Evolutionary conservation across 2,797 vertebrate species (phyloP).

Genomic region (Helostoma temminkii): DNA sequence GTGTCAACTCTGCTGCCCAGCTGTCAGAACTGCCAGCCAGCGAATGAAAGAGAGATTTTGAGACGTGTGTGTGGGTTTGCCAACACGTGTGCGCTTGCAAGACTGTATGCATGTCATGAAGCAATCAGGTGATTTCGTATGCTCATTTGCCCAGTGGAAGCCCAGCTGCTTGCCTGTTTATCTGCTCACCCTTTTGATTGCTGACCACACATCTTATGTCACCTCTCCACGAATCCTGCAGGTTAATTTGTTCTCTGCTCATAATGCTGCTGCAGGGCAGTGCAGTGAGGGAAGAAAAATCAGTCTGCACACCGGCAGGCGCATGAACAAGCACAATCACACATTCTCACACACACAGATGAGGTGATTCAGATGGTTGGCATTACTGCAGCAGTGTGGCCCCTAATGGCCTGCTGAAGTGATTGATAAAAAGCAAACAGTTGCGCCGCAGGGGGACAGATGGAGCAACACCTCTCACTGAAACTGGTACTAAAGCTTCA

Average conservation of each 20-base stretch:
- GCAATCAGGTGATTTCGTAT: conserved; percentile 68
- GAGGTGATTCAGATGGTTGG: conserved; percentile 70
- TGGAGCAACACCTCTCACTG: conserved; percentile 69
- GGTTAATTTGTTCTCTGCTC: conserved; percentile 69
- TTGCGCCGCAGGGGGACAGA: conserved; percentile 70
- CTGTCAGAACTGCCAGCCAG: conserved; percentile 64
- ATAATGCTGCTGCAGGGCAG: conserved; percentile 32
- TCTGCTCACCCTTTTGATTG: conserved; percentile 73
- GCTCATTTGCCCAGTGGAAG: conserved; percentile 66
- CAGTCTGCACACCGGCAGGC: conserved; percentile 33
- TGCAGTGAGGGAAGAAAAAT: conserved; percentile 47
- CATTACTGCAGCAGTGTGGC: conserved; percentile 71
- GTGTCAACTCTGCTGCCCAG: conserved; percentile 63
- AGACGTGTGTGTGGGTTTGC: conserved; percentile 4
- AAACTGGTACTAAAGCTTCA: conserved; percentile 59
- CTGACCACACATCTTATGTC: conserved; percentile 71
- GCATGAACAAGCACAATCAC: conserved; percentile 49
- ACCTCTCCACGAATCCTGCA: conserved; percentile 63
- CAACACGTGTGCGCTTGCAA: conserved; percentile 41
- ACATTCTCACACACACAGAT: conserved; percentile 57
- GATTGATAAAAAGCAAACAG: conserved; percentile 82
- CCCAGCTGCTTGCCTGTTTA: conserved; percentile 75
- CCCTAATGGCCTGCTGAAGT: conserved; percentile 76
- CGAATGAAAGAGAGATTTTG: conserved; percentile 41
- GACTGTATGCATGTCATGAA: conserved; percentile 21